A percentile compares a stretch with the other conserved stretches of the same genome.
These are phyloP conservation scores for Pteruthius melanotis DNA, from an alignment of 2,113 vertebrate genomes.

Conservation along the genomic window DNA sequence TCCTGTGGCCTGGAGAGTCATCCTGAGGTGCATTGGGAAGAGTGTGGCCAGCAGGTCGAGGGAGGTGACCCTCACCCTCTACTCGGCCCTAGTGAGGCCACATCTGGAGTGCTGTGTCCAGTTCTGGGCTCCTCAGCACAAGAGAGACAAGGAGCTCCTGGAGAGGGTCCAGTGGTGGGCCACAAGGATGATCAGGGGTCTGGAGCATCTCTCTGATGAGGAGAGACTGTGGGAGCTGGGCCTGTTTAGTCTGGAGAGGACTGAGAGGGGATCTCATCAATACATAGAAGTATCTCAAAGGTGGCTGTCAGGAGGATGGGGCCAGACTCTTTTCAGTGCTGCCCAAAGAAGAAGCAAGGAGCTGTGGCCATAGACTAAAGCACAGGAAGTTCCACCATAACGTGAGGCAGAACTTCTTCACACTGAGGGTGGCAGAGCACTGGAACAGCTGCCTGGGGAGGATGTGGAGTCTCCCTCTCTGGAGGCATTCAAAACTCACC, in stretches of 20 bases:
- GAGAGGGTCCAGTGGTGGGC: neutral
- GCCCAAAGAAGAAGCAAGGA: accelerated
- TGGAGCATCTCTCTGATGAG: neutral
- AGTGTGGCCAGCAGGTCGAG: neutral
- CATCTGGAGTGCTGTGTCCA: neutral
- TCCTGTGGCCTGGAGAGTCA: neutral
- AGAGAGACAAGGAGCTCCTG: neutral
- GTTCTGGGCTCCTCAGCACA: neutral
- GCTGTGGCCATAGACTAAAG: accelerated
- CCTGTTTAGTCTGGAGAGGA: neutral
- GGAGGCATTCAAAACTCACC: neutral
- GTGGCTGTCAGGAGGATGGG: too few relatives aligned
- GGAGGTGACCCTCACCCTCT: neutral
- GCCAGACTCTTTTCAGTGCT: neutral
- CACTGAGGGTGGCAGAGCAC: neutral
- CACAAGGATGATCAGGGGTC: neutral
- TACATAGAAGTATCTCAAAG: neutral
- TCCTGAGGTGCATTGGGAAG: neutral
- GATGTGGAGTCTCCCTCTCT: neutral
- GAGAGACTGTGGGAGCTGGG: neutral
- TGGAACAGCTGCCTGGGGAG: neutral
- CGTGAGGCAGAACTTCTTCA: neutral
- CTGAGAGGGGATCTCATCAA: neutral
- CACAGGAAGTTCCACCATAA: neutral
- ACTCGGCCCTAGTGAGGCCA: neutral